Evolutionary conservation across 1,140 invertebrate species (phyloP).

Genomic region (Popillia japonica): DNA sequence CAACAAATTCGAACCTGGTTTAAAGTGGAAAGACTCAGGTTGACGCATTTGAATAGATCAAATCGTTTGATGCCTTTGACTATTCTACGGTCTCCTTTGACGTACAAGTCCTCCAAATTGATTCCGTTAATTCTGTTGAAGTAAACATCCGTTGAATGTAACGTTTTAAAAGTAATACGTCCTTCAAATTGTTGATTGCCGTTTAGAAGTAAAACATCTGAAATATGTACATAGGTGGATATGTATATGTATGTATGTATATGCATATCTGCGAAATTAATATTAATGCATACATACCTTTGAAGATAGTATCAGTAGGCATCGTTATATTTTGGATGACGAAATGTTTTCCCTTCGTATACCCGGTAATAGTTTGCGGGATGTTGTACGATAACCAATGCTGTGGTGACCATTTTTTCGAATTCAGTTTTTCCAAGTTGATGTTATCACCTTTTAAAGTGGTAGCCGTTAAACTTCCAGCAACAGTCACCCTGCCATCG

Average conservation of each 20-base stretch:
- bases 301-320: background rate
- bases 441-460: conserved; percentile 44
- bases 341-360: background rate
- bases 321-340: background rate
- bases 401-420: conserved; percentile 48
- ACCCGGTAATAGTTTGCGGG: conserved; percentile 47
- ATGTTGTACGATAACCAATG: conserved; percentile 48
- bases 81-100: background rate
- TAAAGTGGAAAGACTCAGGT: background rate
- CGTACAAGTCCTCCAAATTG: background rate
- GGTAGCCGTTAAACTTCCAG: conserved; percentile 42
- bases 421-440: conserved; percentile 46
- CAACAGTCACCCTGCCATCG: conserved; percentile 44
- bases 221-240: background rate
- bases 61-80: background rate
- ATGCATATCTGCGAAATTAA: background rate
- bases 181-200: background rate
- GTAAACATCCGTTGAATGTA: conserved; percentile 2
- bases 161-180: background rate
- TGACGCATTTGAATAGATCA: background rate
- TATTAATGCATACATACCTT: background rate
- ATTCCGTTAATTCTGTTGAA: background rate
- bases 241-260: background rate
- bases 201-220: background rate
- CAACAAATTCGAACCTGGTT: background rate